Base-by-base conservation (phyloP, 2,113 vertebrate genomes). In the Trochalopteron elliotii region DNA sequence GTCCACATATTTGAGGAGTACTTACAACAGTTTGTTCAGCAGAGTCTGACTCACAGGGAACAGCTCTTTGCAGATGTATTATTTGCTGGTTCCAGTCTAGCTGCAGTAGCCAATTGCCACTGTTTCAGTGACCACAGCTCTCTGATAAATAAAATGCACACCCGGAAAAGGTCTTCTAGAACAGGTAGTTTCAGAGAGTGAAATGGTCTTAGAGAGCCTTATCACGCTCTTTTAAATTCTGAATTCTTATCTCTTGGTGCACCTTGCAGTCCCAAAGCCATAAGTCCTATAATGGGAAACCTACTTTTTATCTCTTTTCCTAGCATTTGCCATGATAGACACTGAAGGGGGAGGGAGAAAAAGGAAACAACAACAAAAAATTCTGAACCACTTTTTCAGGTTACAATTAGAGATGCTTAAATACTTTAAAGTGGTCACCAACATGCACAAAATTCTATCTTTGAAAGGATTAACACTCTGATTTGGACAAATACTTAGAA, bases 181-280 rank as follows among this genome's bases (percentile, higher is more conserved):
- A 93, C 61, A 96, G 83, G 72, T 87, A 95, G 75, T 90, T 96
- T 96, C 82, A 88, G 79, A 77, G 93, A 92, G 37, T 81, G 88
- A 96, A 97, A 96, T 92, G 88, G 88, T 92, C 83, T 96, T 75
- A 92, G 90, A 67, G 74, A 63, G 80, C 70, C 84, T 97, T 97
- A 97, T 97, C 97, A 55, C 87, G 69, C 79, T 96, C 84, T 90
- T 97, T 95, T 84, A 63, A 97, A 97, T 96, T 97, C 96, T 91
- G 90, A 95, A 94, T 96, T 94, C 97, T 97, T 97, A 97, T 97
- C 97, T 97, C 94, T 81, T 76, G 70, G 94, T 94, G 92, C 96
- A 97, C 97, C 97, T 97, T 97, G 96, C 91, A 87, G 89, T 93
- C 57, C 90, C 89, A 96, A 97, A 97, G 89, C 84, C 85, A 33